Evolutionary conservation across 2,888 invertebrate species (phyloP), one percentile per base, ranked within the genome.

Genomic region (Tubulanus polymorphus): DNA sequence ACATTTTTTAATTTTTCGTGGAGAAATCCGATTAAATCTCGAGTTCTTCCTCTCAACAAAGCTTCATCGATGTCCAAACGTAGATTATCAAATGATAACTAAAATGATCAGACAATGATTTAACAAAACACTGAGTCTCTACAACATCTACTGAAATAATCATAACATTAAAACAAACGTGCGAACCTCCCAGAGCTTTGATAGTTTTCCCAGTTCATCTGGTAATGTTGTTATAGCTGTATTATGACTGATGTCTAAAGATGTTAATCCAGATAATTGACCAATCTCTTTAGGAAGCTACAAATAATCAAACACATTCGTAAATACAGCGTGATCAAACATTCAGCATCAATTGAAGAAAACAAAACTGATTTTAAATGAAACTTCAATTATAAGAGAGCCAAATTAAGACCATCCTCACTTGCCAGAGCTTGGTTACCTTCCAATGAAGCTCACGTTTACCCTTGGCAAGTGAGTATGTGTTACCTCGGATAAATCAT

Each of bases 1-100:
- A 75, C 75, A 66, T 69, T 71, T 54, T 73, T 74, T 10, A 74
- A 62, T 52, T 69, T 68, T 57, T 76, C 69, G 54, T 73, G 72
- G 6, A 75, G 68, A 51, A 72, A 74, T 15, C 66, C 63, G 2
- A 70, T 69, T 2, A 74, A 63, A 53, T 76, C 73, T 53, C 68
- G 69, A 6, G 71, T 69, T 51, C 69, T 60, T 18, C 73, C 68
- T 37, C 64, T 64, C 35, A 59, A 45, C 12, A 70, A 48, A 6
- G 54, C 61, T 37, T 60, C 62, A 37, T 65, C 63, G 26, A 70
- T 50, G 48, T 67, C 66, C 20, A 69, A 54, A n/a, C 64, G 64
- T 15, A 69, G 47, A 1, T 69, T 68, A 53, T 68, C 63, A 28
- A 64, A 49, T 2, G 67, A 63, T 62, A 70, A 61, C 67, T 68